phyloP scores from a whole-genome alignment of 2,797 vertebrate genomes.

The Rhabdophis nuchalis region DNA sequence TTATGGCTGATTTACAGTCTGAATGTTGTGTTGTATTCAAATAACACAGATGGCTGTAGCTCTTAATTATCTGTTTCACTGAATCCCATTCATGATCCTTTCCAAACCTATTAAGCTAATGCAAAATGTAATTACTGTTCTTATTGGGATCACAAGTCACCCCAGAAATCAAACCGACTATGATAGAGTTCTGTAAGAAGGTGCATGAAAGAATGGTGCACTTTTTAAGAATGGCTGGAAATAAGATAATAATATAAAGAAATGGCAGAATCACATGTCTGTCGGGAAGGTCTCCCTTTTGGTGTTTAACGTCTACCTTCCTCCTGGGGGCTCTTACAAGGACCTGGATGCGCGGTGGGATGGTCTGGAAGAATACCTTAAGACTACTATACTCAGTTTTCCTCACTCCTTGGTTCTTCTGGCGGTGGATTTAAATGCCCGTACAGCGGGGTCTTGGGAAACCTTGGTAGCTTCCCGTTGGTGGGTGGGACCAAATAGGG shows the following conservation, averaged over 20 bases:
- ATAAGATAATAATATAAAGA: not conserved
- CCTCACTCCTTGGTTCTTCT: too few species aligned
- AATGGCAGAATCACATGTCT: not conserved
- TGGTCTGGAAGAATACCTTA: too few species aligned
- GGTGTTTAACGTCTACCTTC: too few species aligned
- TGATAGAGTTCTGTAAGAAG: not conserved
- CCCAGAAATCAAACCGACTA: not conserved
- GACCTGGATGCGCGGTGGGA: too few species aligned
- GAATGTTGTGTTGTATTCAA: conserved; percentile 12
- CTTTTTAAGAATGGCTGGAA: not conserved
- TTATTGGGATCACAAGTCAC: not conserved
- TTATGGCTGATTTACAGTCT: conserved; percentile 26
- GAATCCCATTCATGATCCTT: not conserved
- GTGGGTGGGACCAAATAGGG: too few species aligned
- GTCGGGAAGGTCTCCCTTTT: too few species aligned
- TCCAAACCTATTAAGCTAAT: conserved; percentile 17
- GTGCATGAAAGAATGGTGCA: not conserved
- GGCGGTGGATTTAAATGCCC: too few species aligned
- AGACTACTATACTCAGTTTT: too few species aligned
- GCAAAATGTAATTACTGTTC: conserved; percentile 17
- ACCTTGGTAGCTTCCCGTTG: too few species aligned
- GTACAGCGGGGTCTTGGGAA: too few species aligned
- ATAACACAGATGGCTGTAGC: conserved; percentile 18
- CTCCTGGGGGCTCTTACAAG: too few species aligned
- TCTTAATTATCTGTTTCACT: conserved; percentile 13